Conservation (phyloP, 2,888 invertebrate genomes). For the Drosophila siamana region DNA sequence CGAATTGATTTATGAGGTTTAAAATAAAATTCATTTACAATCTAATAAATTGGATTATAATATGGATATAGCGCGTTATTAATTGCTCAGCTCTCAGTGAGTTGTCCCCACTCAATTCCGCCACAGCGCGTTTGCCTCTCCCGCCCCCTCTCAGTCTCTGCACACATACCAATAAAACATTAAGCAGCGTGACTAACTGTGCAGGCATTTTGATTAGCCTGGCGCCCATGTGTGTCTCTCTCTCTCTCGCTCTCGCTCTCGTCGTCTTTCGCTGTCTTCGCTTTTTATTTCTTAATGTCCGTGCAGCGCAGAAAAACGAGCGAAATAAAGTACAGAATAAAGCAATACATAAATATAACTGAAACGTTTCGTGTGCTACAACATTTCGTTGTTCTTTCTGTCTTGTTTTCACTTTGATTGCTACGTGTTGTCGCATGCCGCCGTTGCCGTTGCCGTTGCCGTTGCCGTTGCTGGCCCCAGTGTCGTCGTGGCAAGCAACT, state of each 20-base stretch:
- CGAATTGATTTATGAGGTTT: constrained; percentile 4
- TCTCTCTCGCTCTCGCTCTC: neutral
- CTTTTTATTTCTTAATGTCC: neutral
- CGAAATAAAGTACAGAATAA: constrained; percentile 55
- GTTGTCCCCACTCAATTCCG: constrained; percentile 17
- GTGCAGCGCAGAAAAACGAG: constrained; percentile 3
- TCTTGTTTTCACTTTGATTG: constrained; percentile 78
- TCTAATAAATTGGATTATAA: constrained; percentile 10
- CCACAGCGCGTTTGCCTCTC: neutral
- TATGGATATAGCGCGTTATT: constrained; percentile 8
- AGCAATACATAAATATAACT: constrained; percentile 69
- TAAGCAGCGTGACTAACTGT: constrained; percentile 47
- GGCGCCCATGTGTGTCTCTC: constrained; percentile 15
- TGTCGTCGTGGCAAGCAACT: constrained; percentile 4
- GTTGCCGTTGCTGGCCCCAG: no score
- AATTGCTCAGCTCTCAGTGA: constrained; percentile 4
- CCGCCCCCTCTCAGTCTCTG: neutral
- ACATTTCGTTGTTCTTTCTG: constrained; percentile 51
- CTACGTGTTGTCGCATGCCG: constrained; percentile 62
- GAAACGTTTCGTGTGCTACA: constrained; percentile 56
- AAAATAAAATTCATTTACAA: constrained; percentile 2
- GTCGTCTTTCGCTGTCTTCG: no score
- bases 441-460: no score
- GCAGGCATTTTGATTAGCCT: constrained; percentile 45
- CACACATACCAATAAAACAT: constrained; percentile 32